phyloP scores from a whole-genome alignment of 2,888 invertebrate genomes.

The Rhodophaea formosa region DNA sequence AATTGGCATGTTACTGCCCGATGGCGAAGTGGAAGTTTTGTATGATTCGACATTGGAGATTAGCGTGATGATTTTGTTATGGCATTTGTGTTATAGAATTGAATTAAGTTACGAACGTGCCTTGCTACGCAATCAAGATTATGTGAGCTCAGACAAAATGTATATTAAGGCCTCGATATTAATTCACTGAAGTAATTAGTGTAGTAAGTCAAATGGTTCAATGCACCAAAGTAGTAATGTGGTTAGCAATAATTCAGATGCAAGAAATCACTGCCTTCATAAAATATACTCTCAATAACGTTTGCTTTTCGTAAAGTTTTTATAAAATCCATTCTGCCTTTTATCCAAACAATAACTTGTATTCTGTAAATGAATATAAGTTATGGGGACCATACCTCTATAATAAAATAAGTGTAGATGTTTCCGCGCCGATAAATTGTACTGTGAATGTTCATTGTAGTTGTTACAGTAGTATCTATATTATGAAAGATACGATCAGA shows the following conservation, averaged over 20 bases:
- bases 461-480: not conserved
- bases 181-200: conserved; percentile 3
- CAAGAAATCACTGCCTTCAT: conserved; percentile 4
- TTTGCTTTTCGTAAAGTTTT: not conserved
- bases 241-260: not conserved
- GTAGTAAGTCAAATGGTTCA: not conserved
- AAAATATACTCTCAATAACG: not conserved
- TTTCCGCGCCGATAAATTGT: not conserved
- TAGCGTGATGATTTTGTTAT: not conserved
- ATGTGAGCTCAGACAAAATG: not conserved
- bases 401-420: not conserved
- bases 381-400: not conserved
- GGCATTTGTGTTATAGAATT: not conserved
- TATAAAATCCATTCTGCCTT: not conserved
- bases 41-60: not conserved
- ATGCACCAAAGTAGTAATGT: not conserved
- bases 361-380: not conserved
- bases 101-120: not conserved
- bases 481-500: not conserved
- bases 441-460: not conserved
- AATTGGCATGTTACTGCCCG: too few relatives aligned
- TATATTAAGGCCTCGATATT: not conserved
- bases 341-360: not conserved
- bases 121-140: conserved; percentile 4
- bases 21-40: too few relatives aligned